Percentiles rank a stretch among this genome's conserved stretches.
Conservation (phyloP, 2,888 invertebrate genomes). For the Ceratothoa steindachneri region DNA sequence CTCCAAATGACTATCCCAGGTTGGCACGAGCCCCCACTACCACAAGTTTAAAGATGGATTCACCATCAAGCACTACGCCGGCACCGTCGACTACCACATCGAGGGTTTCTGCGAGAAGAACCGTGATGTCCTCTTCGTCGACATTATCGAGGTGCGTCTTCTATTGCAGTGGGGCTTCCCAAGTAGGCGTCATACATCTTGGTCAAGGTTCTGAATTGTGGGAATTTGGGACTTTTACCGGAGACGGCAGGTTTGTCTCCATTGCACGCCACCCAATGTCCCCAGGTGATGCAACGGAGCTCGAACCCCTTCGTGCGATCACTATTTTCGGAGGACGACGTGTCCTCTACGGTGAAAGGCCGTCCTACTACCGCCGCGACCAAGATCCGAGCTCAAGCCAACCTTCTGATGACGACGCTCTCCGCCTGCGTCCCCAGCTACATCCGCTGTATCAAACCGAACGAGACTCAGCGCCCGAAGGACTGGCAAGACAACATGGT, state of each 20-base stretch:
- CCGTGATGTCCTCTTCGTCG: constrained; percentile 64
- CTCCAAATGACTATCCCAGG: no score
- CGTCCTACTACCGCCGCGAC: constrained; percentile 64
- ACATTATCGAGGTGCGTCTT: constrained; percentile 58
- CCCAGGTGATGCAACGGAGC: constrained; percentile 61
- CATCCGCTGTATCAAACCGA: constrained; percentile 67
- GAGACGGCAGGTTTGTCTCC: no score
- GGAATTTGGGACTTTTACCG: no score
- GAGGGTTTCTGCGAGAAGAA: constrained; percentile 67
- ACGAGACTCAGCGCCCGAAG: constrained; percentile 63
- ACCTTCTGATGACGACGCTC: constrained; percentile 62
- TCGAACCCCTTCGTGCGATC: constrained; percentile 60
- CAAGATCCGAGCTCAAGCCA: constrained; percentile 61
- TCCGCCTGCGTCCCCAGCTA: constrained; percentile 67
- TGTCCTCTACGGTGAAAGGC: constrained; percentile 54
- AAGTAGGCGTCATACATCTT: background rate
- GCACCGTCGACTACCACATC: constrained; percentile 63
- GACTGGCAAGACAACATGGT: constrained; percentile 65
- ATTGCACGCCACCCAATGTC: no score
- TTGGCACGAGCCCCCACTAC: constrained; percentile 60
- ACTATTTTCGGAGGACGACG: constrained; percentile 60
- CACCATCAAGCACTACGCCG: constrained; percentile 65
- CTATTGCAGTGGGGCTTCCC: background rate
- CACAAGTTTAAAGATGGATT: constrained; percentile 59
- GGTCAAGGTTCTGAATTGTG: background rate